A percentile compares a stretch with the other conserved stretches of the same genome.
phyloP scores from a whole-genome alignment of 1,140 invertebrate genomes.

The Galendromus occidentalis region DNA sequence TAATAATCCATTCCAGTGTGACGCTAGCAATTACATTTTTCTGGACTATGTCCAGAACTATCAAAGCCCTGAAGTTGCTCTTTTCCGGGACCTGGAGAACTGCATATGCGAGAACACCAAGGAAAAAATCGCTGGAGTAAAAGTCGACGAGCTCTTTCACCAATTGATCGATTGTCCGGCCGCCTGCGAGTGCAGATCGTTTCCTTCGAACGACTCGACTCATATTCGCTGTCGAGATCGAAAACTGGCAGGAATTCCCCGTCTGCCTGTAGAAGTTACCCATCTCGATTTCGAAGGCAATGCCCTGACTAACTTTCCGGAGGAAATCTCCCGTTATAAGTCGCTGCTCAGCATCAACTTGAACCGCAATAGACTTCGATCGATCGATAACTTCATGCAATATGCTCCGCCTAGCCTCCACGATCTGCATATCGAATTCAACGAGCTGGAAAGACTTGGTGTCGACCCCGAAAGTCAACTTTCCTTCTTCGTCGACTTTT shows the following conservation, averaged over 20 bases:
- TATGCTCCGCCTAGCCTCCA: constrained; percentile 13
- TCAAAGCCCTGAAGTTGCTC: neutral
- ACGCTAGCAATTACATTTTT: neutral
- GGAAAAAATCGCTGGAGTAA: neutral
- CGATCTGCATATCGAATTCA: constrained; percentile 17
- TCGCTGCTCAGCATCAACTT: constrained; percentile 29
- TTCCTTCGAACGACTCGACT: no score
- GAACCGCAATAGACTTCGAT: constrained; percentile 33
- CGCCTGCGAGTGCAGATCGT: no score
- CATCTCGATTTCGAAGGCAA: no score
- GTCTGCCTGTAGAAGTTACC: no score
- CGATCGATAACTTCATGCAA: constrained; percentile 6
- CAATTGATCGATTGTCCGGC: no score
- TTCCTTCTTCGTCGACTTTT: constrained; percentile 24
- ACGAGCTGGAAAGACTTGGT: constrained; percentile 14
- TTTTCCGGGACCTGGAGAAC: neutral
- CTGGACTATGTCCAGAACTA: neutral
- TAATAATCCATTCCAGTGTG: neutral
- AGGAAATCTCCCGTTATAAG: neutral
- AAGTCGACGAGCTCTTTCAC: no score
- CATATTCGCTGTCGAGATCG: no score
- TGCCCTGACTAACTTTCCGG: constrained; percentile 13
- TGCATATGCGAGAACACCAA: neutral
- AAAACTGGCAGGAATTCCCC: no score
- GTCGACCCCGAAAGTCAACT: neutral